phyloP scores from a whole-genome alignment of 23 tunicate species.

The Botrylloides violaceus region DNA sequence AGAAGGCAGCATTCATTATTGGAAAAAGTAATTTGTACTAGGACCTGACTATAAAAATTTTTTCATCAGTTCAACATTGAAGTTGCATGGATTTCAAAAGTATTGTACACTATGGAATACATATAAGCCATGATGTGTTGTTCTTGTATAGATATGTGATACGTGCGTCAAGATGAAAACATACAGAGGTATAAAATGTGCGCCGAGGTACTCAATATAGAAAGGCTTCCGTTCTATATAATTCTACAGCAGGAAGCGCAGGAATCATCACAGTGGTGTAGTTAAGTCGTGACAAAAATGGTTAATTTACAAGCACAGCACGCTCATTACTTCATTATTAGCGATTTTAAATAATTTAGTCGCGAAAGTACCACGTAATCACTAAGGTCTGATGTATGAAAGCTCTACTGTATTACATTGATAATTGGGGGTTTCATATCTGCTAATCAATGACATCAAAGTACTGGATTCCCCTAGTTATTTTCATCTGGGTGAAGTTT shows the following conservation, averaged over 20 bases:
- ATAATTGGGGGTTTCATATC: too few relatives aligned
- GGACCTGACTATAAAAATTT: too few relatives aligned
- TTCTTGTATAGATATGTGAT: background rate
- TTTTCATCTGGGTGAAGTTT: too few relatives aligned
- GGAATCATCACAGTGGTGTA: background rate
- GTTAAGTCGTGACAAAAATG: background rate
- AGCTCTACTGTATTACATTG: too few relatives aligned
- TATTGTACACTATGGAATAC: background rate
- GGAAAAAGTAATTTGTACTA: too few relatives aligned
- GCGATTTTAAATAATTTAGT: background rate
- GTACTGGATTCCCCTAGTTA: background rate
- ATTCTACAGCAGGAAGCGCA: background rate
- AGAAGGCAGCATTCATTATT: background rate
- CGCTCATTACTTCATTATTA: background rate
- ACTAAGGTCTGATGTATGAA: too few relatives aligned
- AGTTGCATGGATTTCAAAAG: too few relatives aligned
- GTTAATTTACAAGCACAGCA: background rate
- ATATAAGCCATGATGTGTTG: background rate
- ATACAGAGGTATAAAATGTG: conserved; percentile 2
- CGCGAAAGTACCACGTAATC: too few relatives aligned
- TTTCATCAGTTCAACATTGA: too few relatives aligned
- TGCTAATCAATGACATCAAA: too few relatives aligned
- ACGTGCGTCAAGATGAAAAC: background rate
- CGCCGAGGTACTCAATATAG: background rate
- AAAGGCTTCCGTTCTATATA: background rate